A percentile compares a stretch with the other conserved stretches of the same genome.
Conservation (phyloP, 2,888 invertebrate genomes). For the Oscheius sp. region DNA sequence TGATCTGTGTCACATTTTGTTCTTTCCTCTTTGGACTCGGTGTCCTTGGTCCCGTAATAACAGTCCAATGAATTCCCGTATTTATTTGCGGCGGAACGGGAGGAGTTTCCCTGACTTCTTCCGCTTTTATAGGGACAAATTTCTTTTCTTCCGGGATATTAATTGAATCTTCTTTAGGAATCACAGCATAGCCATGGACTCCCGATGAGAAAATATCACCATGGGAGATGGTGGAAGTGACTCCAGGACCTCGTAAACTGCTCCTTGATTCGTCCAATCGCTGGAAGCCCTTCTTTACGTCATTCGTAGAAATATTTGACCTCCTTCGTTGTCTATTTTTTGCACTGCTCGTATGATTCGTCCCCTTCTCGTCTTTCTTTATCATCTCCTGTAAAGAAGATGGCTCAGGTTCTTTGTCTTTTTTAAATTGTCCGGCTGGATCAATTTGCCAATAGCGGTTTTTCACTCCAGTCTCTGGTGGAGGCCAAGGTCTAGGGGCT, state of each 20-base stretch:
- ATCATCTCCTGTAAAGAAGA: slow-evolving; percentile 31
- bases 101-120: not conserved
- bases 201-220: slow-evolving; percentile 11
- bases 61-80: slow-evolving; percentile 45
- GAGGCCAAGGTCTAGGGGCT: slow-evolving; percentile 44
- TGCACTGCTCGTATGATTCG: not conserved
- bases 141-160: not conserved
- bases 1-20: slow-evolving; percentile 17
- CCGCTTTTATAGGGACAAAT: not conserved
- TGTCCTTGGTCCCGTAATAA: slow-evolving; percentile 33
- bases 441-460: slow-evolving; percentile 54
- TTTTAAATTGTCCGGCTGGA: slow-evolving; percentile 38
- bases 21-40: no score
- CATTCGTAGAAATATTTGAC: slow-evolving; percentile 27
- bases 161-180: no score
- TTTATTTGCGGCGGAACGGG: slow-evolving; percentile 23
- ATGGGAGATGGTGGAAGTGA: not conserved
- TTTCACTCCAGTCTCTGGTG: slow-evolving; percentile 31
- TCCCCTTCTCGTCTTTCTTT: slow-evolving; percentile 2
- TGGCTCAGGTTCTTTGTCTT: slow-evolving; percentile 28
- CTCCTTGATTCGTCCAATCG: slow-evolving; percentile 3
- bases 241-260: not conserved
- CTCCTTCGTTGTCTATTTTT: not conserved
- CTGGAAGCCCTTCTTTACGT: slow-evolving; percentile 26
- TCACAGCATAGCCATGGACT: not conserved